Conservation (phyloP, 2,797 vertebrate species). For the Podarcis lilfordi region DNA sequence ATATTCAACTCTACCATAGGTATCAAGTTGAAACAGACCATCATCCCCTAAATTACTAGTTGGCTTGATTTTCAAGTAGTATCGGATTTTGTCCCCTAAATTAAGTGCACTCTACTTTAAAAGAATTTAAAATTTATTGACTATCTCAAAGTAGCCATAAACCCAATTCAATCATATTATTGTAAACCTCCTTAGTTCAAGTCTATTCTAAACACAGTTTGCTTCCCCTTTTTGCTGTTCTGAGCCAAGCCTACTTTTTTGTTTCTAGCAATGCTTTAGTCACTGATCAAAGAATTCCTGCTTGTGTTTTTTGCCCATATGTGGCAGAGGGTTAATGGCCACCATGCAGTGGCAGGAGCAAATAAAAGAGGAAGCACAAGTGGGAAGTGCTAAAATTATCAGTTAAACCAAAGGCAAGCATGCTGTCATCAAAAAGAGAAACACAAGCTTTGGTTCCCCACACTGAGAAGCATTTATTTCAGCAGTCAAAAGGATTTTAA, state of each 20-base stretch:
- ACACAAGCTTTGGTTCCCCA: not conserved
- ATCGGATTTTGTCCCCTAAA: not conserved
- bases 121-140: not conserved
- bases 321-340: not conserved
- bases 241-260: conserved; percentile 21
- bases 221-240: not conserved
- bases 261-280: conserved; percentile 9
- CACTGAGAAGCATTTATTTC: not conserved
- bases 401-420: not conserved
- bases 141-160: not conserved
- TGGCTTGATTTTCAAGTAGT: not conserved
- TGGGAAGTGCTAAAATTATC: not conserved
- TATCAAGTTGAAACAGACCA: not conserved
- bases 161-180: not conserved
- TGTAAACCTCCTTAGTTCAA: not conserved
- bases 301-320: conserved; percentile 7
- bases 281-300: conserved; percentile 20
- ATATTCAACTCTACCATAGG: not conserved
- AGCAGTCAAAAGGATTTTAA: not conserved
- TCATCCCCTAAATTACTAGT: not conserved
- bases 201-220: not conserved
- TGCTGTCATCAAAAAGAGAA: not conserved
- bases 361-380: not conserved
- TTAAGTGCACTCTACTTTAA: not conserved
- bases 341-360: conserved; percentile 20